phyloP scores from a whole-genome alignment of 2,797 vertebrate species.

The Schizopygopsis pylzovi region DNA sequence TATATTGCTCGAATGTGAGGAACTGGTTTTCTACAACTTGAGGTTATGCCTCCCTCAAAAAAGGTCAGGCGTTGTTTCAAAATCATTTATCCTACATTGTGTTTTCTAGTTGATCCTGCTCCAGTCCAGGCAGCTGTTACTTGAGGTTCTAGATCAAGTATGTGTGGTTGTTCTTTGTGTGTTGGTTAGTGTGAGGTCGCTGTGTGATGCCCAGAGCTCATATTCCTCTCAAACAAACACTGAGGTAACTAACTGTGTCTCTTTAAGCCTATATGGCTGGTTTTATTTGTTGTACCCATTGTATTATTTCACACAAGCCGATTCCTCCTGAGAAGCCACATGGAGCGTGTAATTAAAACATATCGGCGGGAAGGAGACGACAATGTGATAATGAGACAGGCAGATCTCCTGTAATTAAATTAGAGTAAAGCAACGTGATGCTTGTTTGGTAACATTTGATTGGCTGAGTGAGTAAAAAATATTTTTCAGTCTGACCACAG shows the following conservation, averaged over 20 bases:
- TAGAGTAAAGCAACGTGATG: constrained; percentile 12
- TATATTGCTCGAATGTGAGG: background rate
- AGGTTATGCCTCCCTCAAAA: background rate
- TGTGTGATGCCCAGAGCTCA: background rate
- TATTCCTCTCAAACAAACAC: background rate
- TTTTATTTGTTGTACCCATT: constrained; percentile 40
- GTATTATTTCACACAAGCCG: constrained; percentile 33
- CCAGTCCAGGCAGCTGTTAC: no score
- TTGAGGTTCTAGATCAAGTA: no score
- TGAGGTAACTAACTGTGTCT: background rate
- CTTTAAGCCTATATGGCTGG: background rate
- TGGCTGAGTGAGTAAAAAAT: constrained; percentile 3
- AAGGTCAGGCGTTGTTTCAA: background rate
- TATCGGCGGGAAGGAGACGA: constrained; percentile 38
- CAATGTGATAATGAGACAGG: constrained; percentile 54
- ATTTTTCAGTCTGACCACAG: background rate
- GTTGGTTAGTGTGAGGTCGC: background rate
- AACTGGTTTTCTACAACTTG: background rate
- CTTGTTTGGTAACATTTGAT: constrained; percentile 22
- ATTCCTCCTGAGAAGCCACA: constrained; percentile 36
- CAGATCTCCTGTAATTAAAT: constrained; percentile 55
- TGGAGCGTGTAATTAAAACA: constrained; percentile 64
- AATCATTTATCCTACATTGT: no score
- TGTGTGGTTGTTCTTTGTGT: no score
- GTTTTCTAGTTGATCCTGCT: no score